phyloP scores from a whole-genome alignment of 2,888 invertebrate species.

The Miltochrista miniata region DNA sequence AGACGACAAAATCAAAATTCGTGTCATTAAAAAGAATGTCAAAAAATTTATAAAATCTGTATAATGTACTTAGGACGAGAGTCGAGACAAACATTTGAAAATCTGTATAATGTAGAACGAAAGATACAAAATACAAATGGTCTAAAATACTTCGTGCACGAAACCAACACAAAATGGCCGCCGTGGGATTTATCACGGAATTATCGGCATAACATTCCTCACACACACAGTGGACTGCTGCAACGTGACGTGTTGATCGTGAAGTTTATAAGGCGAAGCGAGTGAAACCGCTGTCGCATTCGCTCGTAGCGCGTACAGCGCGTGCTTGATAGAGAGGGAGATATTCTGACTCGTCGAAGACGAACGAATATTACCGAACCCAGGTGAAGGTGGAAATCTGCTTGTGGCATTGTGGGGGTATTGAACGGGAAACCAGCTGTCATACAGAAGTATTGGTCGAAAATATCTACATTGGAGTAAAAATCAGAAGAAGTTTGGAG shows the following conservation, averaged over 20 bases:
- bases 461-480: too few relatives aligned
- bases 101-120: not conserved
- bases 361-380: constrained; percentile 39
- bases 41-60: not conserved
- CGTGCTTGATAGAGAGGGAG: constrained; percentile 44
- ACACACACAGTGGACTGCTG: constrained; percentile 48
- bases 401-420: constrained; percentile 50
- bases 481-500: not conserved
- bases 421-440: constrained; percentile 48
- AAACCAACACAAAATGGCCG: constrained; percentile 59
- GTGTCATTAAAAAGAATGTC: too few relatives aligned
- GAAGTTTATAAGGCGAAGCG: constrained; percentile 42
- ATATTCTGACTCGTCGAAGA: constrained; percentile 27
- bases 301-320: constrained; percentile 13
- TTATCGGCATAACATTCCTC: constrained; percentile 68
- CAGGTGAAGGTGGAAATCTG: constrained; percentile 69
- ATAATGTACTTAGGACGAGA: not conserved
- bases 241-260: constrained; percentile 38
- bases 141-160: constrained; percentile 21
- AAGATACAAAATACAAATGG: constrained; percentile 1
- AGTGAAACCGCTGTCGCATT: constrained; percentile 41
- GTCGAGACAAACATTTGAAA: too few relatives aligned
- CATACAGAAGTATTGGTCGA: not conserved
- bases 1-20: too few relatives aligned
- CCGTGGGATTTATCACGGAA: constrained; percentile 43